Evolutionary conservation across 2,888 invertebrate genomes (phyloP).

Genomic region (Epistrophella euchroma): DNA sequence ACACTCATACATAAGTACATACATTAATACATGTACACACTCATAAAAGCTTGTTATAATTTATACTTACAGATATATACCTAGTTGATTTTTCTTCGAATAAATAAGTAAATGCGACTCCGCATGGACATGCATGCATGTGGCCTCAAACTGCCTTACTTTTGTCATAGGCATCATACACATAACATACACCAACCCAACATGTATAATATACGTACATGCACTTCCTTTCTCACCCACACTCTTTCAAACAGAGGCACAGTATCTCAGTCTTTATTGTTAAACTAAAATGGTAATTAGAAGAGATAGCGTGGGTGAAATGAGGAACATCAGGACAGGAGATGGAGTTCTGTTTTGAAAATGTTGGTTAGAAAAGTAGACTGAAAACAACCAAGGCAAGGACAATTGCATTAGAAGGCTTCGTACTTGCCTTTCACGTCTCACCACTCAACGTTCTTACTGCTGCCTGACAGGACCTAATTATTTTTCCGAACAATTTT

Average conservation of each 20-base stretch:
- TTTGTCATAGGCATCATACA: slow-evolving; percentile 40
- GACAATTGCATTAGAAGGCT: slow-evolving; percentile 69
- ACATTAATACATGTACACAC: slow-evolving; percentile 25
- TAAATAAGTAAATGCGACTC: slow-evolving; percentile 73
- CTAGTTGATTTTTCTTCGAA: slow-evolving; percentile 71
- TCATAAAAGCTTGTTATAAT: slow-evolving; percentile 12
- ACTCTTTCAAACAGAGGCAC: slow-evolving; percentile 55
- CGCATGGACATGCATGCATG: slow-evolving; percentile 71
- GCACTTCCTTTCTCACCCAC: slow-evolving; percentile 30
- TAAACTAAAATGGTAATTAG: slow-evolving; percentile 62
- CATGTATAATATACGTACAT: too few species aligned
- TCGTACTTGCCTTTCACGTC: background rate
- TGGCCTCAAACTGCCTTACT: slow-evolving; percentile 46
- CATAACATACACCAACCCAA: slow-evolving; percentile 4
- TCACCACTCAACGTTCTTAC: background rate
- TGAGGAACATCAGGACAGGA: background rate
- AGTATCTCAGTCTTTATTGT: slow-evolving; percentile 59
- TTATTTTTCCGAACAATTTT: slow-evolving; percentile 74
- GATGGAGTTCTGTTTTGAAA: slow-evolving; percentile 9
- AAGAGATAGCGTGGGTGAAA: slow-evolving; percentile 49
- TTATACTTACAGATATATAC: background rate
- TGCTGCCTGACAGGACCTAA: slow-evolving; percentile 55
- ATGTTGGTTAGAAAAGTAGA: slow-evolving; percentile 21
- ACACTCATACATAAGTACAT: slow-evolving; percentile 28
- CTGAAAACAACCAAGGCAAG: slow-evolving; percentile 38